These are phyloP conservation scores for Xenopus petersii DNA, from an alignment of 2,797 vertebrate genomes.

Conservation along the genomic window DNA sequence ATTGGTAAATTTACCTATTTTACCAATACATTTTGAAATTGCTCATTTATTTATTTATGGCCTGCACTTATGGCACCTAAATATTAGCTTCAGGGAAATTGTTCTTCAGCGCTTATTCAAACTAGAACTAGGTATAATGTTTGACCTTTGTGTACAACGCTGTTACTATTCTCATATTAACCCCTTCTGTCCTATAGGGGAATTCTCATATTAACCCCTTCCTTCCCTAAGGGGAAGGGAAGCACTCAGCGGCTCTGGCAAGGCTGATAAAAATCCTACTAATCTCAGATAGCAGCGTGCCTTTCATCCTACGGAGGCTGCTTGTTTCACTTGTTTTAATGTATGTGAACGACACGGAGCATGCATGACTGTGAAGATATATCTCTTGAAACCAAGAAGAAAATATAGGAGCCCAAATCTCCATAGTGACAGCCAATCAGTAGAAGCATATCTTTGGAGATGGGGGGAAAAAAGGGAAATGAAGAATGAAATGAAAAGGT, in stretches of 20 bases:
- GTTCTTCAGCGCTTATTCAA: not conserved
- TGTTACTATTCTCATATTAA: not conserved
- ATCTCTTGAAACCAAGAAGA: slow-evolving; percentile 41
- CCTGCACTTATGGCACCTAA: not conserved
- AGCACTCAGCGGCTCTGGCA: not conserved
- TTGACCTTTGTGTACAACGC: slow-evolving; percentile 1
- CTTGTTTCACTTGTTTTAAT: slow-evolving; percentile 40
- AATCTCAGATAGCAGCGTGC: not conserved
- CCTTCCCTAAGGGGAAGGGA: not conserved
- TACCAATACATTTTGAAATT: too few relatives aligned
- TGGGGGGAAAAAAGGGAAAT: slow-evolving; percentile 22
- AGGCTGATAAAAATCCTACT: slow-evolving; percentile 3
- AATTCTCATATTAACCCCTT: not conserved
- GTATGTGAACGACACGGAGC: slow-evolving; percentile 19
- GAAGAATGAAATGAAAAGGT: slow-evolving; percentile 38
- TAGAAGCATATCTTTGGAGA: slow-evolving; percentile 30
- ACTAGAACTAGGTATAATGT: not conserved
- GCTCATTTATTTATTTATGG: too few relatives aligned
- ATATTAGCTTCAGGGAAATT: not conserved
- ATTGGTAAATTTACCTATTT: too few relatives aligned
- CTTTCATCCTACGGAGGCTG: slow-evolving; percentile 1
- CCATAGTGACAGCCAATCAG: slow-evolving; percentile 49
- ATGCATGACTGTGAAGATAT: slow-evolving; percentile 20
- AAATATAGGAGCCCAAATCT: slow-evolving; percentile 43
- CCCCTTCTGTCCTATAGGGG: not conserved